Evolutionary conservation across 1,140 invertebrate genomes (phyloP).

Genomic region (Neodiprion fabricii): DNA sequence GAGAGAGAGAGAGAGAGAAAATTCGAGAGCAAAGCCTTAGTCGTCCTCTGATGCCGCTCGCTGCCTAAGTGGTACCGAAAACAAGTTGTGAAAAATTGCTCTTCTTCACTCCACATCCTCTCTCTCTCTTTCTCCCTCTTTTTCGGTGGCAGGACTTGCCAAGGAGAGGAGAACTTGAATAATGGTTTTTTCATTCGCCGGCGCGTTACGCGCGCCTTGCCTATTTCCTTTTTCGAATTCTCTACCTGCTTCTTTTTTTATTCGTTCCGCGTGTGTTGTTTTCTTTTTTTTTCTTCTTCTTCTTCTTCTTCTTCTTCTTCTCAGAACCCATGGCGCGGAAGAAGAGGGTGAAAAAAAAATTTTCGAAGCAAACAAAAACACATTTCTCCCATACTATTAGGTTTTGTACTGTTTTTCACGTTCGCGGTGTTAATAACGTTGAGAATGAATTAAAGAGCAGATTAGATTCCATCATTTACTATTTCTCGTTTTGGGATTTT

Average conservation of each 20-base stretch:
- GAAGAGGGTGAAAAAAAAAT: no score
- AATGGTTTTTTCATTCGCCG: constrained; percentile 13
- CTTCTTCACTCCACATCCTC: not conserved
- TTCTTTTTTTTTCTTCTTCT: not conserved
- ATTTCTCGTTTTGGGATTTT: no score
- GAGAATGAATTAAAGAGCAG: no score
- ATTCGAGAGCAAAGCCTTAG: not conserved
- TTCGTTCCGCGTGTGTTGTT: not conserved
- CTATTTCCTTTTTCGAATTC: not conserved
- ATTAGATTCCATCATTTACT: no score
- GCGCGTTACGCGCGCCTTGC: not conserved
- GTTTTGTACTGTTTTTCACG: no score
- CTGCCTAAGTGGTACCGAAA: not conserved
- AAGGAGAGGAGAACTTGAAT: constrained; percentile 1
- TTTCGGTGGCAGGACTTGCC: not conserved
- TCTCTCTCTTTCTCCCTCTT: no score
- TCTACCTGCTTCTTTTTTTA: not conserved
- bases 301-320: not conserved
- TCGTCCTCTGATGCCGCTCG: not conserved
- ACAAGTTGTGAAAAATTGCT: constrained; percentile 16
- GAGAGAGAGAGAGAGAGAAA: not conserved
- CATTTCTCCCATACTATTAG: no score
- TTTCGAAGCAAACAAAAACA: no score
- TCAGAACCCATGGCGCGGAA: not conserved
- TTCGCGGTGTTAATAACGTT: no score